Evolutionary conservation across 92 coral and sea anemone genomes (phyloP), one percentile per base, ranked within the genome.

Genomic region (Epizoanthus stellaris): DNA sequence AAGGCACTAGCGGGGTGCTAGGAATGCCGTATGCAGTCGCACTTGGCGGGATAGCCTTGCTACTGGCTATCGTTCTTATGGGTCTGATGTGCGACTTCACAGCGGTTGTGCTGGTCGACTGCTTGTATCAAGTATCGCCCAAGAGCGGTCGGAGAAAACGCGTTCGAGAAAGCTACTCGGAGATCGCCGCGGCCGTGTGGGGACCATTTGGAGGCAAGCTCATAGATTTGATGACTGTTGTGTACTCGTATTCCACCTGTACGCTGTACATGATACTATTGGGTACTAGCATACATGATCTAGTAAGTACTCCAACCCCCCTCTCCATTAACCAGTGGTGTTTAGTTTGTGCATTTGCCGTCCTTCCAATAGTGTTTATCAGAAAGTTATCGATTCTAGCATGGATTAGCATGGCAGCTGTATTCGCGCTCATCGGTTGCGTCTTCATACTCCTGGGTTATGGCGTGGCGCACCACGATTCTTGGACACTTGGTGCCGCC

Each of bases 401-500:
- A 39, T 93, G 96, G 96, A 71, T 91, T 60, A 93, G 96, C 66
- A 93, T 93, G 96, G 61, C 86, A 7, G 96, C 92, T 38, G 96
- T 93, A 0, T 14, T 91, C 14, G 84, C 96, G 16, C 86, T 93
- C 4, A 75, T 90, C 15, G 72, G 77, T 68, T 88, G 87, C 56
- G 69, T 86, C 45, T 80, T 93, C 47, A 76, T 93, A 8, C 69
- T 93, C 3, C 77, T 93, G 23, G 94, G 96, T 5, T 88, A 81
- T 75, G 70, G 88, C 25, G 34, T 91, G 17, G 90, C 70, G 13
- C 87, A 88, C 75, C 88, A 84, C 71, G 82, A 77, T 4, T 21
- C 85, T 25, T 93, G 94, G 94, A 49, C 60, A 17, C 40, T 85
- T 21, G 57, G 64, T 5, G 38, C 73, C 19, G 73, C 73, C 9